Evolutionary conservation across 2,113 vertebrate species (phyloP).

Genomic region (Crotalus horridus): DNA sequence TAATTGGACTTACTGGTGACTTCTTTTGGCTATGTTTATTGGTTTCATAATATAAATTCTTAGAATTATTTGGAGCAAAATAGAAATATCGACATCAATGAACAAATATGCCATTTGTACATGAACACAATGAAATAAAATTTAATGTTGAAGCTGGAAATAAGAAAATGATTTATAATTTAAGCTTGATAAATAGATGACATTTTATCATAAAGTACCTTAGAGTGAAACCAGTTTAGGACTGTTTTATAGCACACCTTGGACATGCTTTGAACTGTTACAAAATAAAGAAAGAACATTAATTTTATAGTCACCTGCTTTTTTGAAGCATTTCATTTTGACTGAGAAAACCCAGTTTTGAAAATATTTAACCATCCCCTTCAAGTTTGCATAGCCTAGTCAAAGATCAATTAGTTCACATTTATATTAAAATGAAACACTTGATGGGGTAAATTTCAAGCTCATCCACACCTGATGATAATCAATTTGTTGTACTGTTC

Average conservation of each 20-base stretch:
- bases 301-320: not conserved
- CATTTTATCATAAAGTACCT: slow-evolving; percentile 5
- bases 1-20: not conserved
- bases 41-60: not conserved
- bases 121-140: not conserved
- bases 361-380: not conserved
- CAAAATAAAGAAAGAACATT: not conserved
- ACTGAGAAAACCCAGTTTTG: not conserved
- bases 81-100: not conserved
- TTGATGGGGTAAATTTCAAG: not conserved
- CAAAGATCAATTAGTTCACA: not conserved
- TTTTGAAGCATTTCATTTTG: not conserved
- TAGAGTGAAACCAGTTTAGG: not conserved
- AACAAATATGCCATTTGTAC: not conserved
- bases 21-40: not conserved
- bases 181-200: not conserved
- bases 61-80: not conserved
- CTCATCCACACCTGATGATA: not conserved
- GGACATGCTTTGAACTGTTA: not conserved
- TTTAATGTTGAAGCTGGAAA: not conserved
- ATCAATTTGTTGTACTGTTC: not conserved
- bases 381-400: not conserved
- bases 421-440: not conserved
- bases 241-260: not conserved
- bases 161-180: slow-evolving; percentile 17